Base-by-base conservation (phyloP, 2,888 invertebrate species). In the Acrobasis suavella region DNA sequence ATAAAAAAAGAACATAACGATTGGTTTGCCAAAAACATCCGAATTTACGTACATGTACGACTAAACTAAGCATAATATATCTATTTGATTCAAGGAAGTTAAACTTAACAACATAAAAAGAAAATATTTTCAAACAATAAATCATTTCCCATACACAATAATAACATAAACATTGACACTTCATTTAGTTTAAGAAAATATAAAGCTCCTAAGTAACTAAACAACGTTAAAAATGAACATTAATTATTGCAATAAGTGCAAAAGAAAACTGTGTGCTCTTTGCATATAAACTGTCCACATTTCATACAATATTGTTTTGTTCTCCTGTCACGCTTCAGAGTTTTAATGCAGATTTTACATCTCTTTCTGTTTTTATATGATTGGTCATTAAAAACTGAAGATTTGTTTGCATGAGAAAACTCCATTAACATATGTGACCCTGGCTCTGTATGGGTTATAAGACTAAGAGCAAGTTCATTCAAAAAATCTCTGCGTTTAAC, bases 251-350 rank as follows among this genome's bases (percentile, higher is more conserved):
- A 56, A 46, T 56, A 56, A 22, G 81, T 78, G 69, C 90, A 92
- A 49, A 89, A 68, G 51, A 67, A 66, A 22, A 84, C 78, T 58
- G 85, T 78, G 72, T 92, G 92, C 63, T 92, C 91, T 68, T 77
- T 86, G 69, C 92, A 92, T 58, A 88, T 84, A 66, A 78, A 82
- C 63, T 78, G 80, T 1, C 81, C 82, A 67, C 92, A 92, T 68
- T 85, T 86, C 1, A 80, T 62, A 72, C 91, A 92, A 63, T 64
- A 79, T 50, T 82, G 81, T 67, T 77, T 86, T 1, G 91, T 89
- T 74, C 83, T 83, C 39, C 91, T 76, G 51, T 90, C 89, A 0
- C 82, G 75, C 72, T 87, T 90, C 0, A 76, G 77, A 0, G 81
- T 77, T 50, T 72, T 75, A 1, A 72, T 64, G 72, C 90, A 90